Percentiles rank a stretch among this genome's conserved stretches.
Conservation (phyloP, 2,888 invertebrate genomes). For the Cryptus armator region DNA sequence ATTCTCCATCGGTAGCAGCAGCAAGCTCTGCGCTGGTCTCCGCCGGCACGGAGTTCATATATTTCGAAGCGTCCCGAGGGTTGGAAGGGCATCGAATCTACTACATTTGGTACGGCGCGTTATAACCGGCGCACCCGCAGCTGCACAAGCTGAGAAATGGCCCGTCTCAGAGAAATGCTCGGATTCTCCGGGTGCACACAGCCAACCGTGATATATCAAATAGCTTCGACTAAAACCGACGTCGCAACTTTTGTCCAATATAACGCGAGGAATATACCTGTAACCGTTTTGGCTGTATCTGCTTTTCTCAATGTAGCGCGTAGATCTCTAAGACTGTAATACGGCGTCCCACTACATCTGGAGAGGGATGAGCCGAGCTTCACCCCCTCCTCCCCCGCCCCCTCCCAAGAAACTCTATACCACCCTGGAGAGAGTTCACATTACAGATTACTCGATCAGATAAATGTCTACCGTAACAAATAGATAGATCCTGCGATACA, state of each 20-base stretch:
- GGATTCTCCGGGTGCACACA: conserved; percentile 72
- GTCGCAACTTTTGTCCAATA: conserved; percentile 81
- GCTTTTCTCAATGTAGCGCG: conserved; percentile 15
- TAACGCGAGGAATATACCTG: conserved; percentile 71
- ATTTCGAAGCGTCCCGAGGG: conserved; percentile 66
- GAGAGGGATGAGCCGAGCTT: conserved; percentile 53
- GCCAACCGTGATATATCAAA: conserved; percentile 79
- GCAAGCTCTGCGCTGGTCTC: conserved; percentile 54
- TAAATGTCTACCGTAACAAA: conserved; percentile 57
- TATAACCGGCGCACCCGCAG: conserved; percentile 57
- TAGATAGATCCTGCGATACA: conserved; percentile 37
- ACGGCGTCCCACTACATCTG: conserved; percentile 39
- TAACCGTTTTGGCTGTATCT: conserved; percentile 38
- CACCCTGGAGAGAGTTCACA: background rate
- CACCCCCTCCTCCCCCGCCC: background rate
- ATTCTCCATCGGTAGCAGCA: conserved; percentile 67
- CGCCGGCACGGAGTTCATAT: conserved; percentile 73
- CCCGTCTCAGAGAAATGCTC: conserved; percentile 73
- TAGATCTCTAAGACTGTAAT: conserved; percentile 41
- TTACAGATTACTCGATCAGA: conserved; percentile 61
- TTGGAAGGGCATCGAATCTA: conserved; percentile 46
- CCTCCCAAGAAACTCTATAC: background rate
- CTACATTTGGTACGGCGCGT: conserved; percentile 43
- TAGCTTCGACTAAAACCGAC: conserved; percentile 77
- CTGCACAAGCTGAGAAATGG: conserved; percentile 77